Base-by-base conservation (phyloP, 2,888 invertebrate species). In the Vannuccia rotundouncinata region DNA sequence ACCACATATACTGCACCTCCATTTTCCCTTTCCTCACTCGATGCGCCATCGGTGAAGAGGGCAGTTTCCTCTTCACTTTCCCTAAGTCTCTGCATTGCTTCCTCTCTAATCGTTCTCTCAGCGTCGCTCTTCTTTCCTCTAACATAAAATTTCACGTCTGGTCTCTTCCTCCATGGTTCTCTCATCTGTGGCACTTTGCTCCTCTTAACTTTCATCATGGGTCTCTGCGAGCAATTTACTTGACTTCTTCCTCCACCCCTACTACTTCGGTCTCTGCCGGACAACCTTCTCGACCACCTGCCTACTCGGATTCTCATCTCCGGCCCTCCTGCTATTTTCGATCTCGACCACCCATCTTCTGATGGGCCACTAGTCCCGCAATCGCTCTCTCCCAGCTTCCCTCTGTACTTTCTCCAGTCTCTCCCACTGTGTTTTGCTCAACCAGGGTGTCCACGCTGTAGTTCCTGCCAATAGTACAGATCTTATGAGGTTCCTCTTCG, bases 201-300 rank as follows among this genome's bases (percentile, higher is more conserved):
- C 73, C 10, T 73, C 27, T 27, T 73, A 27, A 73, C 73, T 27
- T 27, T 22, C 22, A 73, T 73, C 73, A 5, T 27, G 22, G 5
- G 22, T 73, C 73, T 25, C 73, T 27, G 27, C 22, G 2, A 5
- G 73, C 73, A 73, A 5, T 27, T 27, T 73, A n/a, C 22, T 25
- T n/a, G 27, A 73, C 73, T 73, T 27, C 73, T 73, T 73, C 22
- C 73, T 73, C 73, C 73, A 73, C 27, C 22, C 10, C 73, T 27
- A 5, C 5, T 73, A 5, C 73, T 73, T 73, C 73, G 5, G 22
- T 25, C 22, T 27, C 73, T 25, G 73, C 73, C 73, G 10, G 73
- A 73, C 73, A 10, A 25, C 73, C 73, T 25, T 25, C 73, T 27
- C 73, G 73, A n/a, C 73, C 73, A 27, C 27, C 73, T 73, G 22